A percentile compares a stretch with the other conserved stretches of the same genome.
phyloP scores from a whole-genome alignment of 2,113 vertebrate species.

The Oriolus oriolus region DNA sequence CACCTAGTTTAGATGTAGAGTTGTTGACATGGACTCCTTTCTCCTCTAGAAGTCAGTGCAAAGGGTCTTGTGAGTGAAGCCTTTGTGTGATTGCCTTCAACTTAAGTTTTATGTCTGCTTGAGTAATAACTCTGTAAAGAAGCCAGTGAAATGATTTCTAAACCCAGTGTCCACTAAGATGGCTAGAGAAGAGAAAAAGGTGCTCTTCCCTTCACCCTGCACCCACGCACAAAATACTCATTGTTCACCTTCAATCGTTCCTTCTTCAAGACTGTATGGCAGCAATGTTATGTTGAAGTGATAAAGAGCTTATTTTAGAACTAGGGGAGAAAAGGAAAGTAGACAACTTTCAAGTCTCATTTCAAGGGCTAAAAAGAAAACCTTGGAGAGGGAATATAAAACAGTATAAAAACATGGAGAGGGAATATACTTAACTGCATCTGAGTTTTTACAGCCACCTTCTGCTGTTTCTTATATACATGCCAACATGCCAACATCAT shows the following conservation, averaged over 20 bases:
- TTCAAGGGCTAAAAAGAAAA: neutral
- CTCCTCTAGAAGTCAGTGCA: neutral
- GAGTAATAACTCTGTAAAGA: neutral
- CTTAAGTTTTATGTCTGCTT: neutral
- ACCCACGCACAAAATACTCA: neutral
- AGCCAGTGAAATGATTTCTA: neutral
- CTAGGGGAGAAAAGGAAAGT: neutral
- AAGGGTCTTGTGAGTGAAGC: neutral
- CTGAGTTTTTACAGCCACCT: neutral
- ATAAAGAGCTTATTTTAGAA: neutral
- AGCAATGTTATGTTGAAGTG: neutral
- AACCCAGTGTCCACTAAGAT: neutral
- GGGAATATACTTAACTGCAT: neutral
- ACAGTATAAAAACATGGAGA: neutral
- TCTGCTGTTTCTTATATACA: neutral
- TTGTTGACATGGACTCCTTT: neutral
- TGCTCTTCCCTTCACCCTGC: neutral
- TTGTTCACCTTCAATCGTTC: neutral
- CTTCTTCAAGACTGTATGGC: neutral
- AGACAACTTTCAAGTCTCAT: neutral
- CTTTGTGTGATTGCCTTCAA: neutral
- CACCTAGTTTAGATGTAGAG: neutral
- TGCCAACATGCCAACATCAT: rapidly evolving
- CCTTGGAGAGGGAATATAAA: neutral
- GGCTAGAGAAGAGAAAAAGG: neutral